These are phyloP conservation scores for Epinephelus cyanopodus DNA, from an alignment of 2,113 vertebrate genomes.

Conservation along the genomic window DNA sequence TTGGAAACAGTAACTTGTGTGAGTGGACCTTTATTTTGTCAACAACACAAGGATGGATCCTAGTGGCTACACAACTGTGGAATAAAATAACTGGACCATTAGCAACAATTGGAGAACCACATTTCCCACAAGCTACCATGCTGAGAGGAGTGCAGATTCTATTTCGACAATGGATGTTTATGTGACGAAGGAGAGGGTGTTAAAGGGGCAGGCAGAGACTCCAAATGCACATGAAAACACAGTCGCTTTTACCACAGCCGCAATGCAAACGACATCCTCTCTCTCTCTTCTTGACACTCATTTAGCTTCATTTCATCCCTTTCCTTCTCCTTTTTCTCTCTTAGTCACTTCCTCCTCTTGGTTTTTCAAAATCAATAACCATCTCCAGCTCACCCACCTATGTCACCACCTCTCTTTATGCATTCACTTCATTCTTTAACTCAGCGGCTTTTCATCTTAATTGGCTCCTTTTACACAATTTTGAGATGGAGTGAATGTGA, in stretches of 20 bases:
- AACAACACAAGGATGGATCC: no score
- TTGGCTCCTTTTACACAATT: constrained; percentile 1
- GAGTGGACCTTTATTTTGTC: neutral
- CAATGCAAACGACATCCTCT: constrained; percentile 27
- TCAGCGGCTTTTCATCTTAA: constrained; percentile 6
- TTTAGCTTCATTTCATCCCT: neutral
- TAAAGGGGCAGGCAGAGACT: neutral
- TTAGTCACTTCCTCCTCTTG: constrained; percentile 56
- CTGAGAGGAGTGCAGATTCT: neutral
- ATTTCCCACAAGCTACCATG: neutral
- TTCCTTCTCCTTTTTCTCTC: constrained; percentile 10
- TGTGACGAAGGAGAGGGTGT: neutral
- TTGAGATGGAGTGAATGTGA: neutral
- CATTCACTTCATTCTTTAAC: neutral
- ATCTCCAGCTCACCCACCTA: constrained; percentile 25
- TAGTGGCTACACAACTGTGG: no score
- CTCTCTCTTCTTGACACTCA: constrained; percentile 8
- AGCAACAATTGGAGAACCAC: neutral
- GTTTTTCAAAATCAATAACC: constrained; percentile 36
- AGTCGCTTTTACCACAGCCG: constrained; percentile 18
- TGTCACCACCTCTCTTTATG: neutral
- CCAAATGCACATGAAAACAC: constrained; percentile 1
- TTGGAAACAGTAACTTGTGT: neutral
- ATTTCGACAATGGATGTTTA: constrained; percentile 8
- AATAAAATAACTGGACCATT: neutral